Conservation (phyloP, 30 jellyfish, hydroid and myxozoan genomes). For the Aurelia sp. region DNA sequence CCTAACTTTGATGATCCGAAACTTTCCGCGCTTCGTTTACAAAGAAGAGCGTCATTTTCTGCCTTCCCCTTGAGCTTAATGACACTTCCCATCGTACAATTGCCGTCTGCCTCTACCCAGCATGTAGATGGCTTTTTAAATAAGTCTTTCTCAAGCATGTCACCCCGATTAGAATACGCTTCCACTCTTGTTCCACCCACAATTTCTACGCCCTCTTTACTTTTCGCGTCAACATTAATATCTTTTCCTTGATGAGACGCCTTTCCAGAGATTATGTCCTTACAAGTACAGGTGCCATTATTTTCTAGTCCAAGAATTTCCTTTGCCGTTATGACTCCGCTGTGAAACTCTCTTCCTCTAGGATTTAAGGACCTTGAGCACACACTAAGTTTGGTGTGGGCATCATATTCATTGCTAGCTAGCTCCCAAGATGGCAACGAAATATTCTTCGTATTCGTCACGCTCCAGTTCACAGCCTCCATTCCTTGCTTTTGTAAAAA, state of each 20-base stretch:
- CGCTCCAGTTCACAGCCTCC: constrained; percentile 39
- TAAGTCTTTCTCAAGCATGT: background rate
- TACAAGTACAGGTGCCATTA: background rate
- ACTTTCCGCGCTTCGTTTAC: no score
- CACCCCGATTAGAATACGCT: background rate
- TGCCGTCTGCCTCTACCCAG: no score
- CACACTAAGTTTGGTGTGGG: background rate
- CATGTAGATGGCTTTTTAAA: no score
- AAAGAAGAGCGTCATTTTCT: no score
- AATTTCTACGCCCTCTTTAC: background rate
- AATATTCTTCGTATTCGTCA: constrained; percentile 8
- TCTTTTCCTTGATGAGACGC: no score
- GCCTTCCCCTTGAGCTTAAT: background rate
- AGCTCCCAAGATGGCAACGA: background rate
- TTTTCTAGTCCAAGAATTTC: no score
- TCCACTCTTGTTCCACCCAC: background rate
- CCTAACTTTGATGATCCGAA: background rate
- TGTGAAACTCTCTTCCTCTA: background rate
- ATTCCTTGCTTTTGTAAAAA: constrained; percentile 26
- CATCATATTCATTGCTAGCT: no score
- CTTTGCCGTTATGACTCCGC: no score
- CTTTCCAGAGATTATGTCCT: background rate
- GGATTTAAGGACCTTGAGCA: constrained; percentile 6
- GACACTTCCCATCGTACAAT: no score
- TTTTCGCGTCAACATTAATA: no score